phyloP scores from a whole-genome alignment of 2,113 vertebrate genomes.

The Lophura nycthemera region DNA sequence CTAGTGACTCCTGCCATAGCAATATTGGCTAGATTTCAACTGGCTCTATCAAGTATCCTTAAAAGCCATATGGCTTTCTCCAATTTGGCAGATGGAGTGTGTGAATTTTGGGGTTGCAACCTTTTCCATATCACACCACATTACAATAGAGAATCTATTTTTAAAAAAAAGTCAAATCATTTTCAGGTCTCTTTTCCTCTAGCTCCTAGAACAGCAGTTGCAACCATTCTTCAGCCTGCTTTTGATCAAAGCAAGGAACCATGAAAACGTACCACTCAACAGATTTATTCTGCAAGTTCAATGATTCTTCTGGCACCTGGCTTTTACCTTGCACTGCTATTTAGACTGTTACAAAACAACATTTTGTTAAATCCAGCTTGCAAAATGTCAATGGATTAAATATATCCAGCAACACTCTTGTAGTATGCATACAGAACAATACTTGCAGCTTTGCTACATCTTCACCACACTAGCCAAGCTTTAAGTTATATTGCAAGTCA shows the following conservation, averaged over 20 bases:
- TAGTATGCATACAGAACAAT: not conserved
- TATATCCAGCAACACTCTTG: not conserved
- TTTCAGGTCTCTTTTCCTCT: not conserved
- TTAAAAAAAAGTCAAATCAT: not conserved
- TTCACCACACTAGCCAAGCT: not conserved
- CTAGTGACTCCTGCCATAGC: conserved; percentile 49
- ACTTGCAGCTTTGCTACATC: not conserved
- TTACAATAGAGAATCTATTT: not conserved
- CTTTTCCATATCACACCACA: not conserved
- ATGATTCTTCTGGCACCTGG: not conserved
- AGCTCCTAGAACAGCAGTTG: not conserved
- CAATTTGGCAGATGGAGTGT: not conserved
- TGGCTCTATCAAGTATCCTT: not conserved
- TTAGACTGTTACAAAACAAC: not conserved
- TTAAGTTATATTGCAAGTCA: not conserved
- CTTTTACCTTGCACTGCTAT: not conserved
- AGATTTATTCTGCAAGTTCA: not conserved
- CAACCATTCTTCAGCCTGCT: not conserved
- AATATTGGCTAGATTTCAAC: not conserved
- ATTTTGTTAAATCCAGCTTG: not conserved
- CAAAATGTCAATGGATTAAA: not conserved
- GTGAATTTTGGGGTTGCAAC: not conserved
- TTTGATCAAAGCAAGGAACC: not conserved
- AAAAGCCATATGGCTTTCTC: not conserved
- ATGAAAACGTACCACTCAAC: not conserved